Evolutionary conservation across 2,113 vertebrate species (phyloP), one percentile per base, ranked within the genome.

Genomic region (Tor tambroides): DNA sequence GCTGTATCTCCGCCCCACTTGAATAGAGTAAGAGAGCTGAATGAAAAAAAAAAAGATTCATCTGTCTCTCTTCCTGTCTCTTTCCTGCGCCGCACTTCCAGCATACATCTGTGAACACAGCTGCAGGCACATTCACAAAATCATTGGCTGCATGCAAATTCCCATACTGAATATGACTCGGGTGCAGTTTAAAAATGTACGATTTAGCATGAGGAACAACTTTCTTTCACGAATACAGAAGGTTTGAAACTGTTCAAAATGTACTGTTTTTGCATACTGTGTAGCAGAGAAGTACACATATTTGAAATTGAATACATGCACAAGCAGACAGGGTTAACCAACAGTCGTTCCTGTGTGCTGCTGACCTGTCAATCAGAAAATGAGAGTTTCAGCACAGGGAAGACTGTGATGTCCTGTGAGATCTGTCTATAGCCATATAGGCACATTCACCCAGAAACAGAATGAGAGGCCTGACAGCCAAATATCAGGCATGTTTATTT

Each of bases 401-500:
- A 61, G 38, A 67, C 26, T 14, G 14, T 26, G n/a, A 43, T 67
- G 41, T 38, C 28, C 51, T 79, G 32, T 79, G 76, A 79, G 77
- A 79, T 79, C 77, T 79, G 76, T 80, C 65, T 72, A 43, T 28
- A 77, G 84, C 74, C 74, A 30, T 30, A 8, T 30, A 8, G 59
- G 72, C 26, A 28, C 54, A 78, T 69, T 80, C 30, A 84, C 41
- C 38, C 43, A 86, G 28, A 85, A n/a, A 54, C 61, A 41, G 30
- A 69, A 69, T 10, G 28, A 49, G 26, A 41, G 21, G 35, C 56
- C 65, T 41, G 28, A 59, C 71, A 67, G 80, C 11, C 56, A n/a
- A 35, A 72, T 69, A 83, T 72, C 63, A 63, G 63, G 51, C 26
- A 38, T 54, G 51, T 81, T 86, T 86, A 87, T 83, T 87, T 75